A percentile compares a stretch with the other conserved stretches of the same genome.
Evolutionary conservation across 2,797 vertebrate genomes (phyloP).

Genomic region (Acipenser oxyrinchus): DNA sequence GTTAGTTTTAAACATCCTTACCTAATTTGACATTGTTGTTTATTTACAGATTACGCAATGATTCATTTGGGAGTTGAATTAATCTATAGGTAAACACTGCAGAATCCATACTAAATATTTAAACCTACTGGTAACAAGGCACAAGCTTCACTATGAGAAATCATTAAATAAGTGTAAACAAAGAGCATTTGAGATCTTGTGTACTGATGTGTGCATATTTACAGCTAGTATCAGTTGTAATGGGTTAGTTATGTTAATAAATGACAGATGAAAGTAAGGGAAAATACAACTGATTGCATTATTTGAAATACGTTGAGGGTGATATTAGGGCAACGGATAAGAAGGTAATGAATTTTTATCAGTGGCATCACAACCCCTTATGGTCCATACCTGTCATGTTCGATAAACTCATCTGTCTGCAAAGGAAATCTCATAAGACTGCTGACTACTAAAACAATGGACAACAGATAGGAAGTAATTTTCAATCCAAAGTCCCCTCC

Average conservation of each 20-base stretch:
- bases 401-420: slow-evolving; percentile 26
- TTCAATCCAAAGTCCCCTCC: slow-evolving; percentile 28
- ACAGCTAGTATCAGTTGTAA: too few species aligned
- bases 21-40: slow-evolving; percentile 6
- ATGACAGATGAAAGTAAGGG: too few species aligned
- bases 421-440: slow-evolving; percentile 38
- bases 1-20: slow-evolving; percentile 4
- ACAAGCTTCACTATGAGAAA: not conserved
- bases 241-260: too few species aligned
- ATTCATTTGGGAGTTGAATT: slow-evolving; percentile 1
- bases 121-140: not conserved
- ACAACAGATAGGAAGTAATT: slow-evolving; percentile 42
- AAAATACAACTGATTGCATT: too few species aligned
- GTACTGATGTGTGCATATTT: too few species aligned
- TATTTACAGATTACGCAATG: slow-evolving; percentile 10
- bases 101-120: slow-evolving; percentile 3
- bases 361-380: not conserved
- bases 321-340: too few species aligned
- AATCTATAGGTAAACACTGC: slow-evolving; percentile 13
- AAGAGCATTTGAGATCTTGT: too few species aligned
- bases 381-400: slow-evolving; percentile 47
- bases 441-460: slow-evolving; percentile 48
- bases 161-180: too few species aligned
- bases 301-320: too few species aligned
- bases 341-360: too few species aligned